These are phyloP conservation scores for Chironomus striatipennis DNA, from an alignment of 1,140 invertebrate species.

Conservation along the genomic window DNA sequence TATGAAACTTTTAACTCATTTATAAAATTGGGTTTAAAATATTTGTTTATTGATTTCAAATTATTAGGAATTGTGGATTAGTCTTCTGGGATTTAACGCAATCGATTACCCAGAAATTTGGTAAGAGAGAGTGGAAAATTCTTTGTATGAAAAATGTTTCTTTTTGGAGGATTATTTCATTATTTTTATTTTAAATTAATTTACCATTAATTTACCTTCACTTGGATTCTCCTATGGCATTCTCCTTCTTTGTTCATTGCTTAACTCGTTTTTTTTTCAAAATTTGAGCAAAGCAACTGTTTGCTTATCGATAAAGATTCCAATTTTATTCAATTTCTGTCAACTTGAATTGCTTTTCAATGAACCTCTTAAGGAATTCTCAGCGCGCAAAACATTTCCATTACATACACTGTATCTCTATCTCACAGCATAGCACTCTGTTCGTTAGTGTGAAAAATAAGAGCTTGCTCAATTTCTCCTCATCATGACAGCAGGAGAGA, in stretches of 20 bases:
- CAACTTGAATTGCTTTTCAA: constrained; percentile 20
- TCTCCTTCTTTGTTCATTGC: not conserved
- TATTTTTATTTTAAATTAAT: no score
- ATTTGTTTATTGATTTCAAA: no score
- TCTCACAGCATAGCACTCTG: not conserved
- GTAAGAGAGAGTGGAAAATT: no score
- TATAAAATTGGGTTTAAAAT: no score
- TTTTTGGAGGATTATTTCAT: no score
- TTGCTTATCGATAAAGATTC: constrained; percentile 18
- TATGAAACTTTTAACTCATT: no score
- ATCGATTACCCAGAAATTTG: no score
- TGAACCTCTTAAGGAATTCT: constrained; percentile 19
- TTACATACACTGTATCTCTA: not conserved
- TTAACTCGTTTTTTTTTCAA: not conserved
- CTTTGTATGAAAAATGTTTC: no score
- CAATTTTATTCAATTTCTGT: constrained; percentile 22
- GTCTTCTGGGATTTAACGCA: no score
- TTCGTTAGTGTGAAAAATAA: not conserved
- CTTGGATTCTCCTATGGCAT: no score
- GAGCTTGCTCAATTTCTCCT: not conserved
- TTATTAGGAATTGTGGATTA: no score
- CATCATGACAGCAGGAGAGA: not conserved
- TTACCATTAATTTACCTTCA: no score
- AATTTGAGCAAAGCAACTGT: not conserved
- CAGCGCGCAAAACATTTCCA: constrained; percentile 5